Evolutionary conservation across 2,113 vertebrate species (phyloP), one percentile per base, ranked within the genome.

Genomic region (Callopanchax toddi): DNA sequence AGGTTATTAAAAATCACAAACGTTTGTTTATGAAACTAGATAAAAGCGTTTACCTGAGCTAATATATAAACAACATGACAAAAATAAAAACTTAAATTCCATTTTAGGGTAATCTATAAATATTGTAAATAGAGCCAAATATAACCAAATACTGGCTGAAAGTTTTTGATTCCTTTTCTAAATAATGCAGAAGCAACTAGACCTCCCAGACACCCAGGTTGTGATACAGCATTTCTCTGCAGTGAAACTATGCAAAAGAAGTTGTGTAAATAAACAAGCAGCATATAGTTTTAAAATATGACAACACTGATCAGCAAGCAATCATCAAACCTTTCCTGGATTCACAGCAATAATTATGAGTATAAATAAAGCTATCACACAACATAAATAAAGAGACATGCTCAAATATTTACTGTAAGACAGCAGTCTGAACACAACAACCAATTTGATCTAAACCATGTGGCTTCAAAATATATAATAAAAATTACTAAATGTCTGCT

Each of bases 231-330:
- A 26, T 40, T 70, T 49, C n/a, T 29, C 10, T n/a, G 37, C 61
- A 61, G 22, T 72, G 22, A 39, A 32, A 10, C 39, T 43, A 17
- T 44, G 54, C 18, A 25, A 62, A 15, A 60, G 67, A 44, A 64
- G 11, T 13, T 0, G 16, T 3, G 15, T 40, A 59, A 62, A 69
- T 29, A 72, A 72, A 61, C 40, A 11, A 55, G 17, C n/a, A 29
- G 37, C n/a, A 36, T 44, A 9, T 3, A n/a, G 23, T 20, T 36
- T 25, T 16, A 36, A 67, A 50, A 55, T 17, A 52, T 22, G 11
- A 48, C 15, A 46, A 36, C 21, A 16, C 37, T 1, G 7, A 11
- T 56, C 32, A 37, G 26, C 15, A 16, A 63, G 18, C 20, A 25
- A 2, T n/a, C n/a, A n/a, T n/a, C n/a, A n/a, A n/a, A n/a, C n/a